Evolutionary conservation across 2,888 invertebrate species (phyloP).

Genomic region (Pheosia gnoma): DNA sequence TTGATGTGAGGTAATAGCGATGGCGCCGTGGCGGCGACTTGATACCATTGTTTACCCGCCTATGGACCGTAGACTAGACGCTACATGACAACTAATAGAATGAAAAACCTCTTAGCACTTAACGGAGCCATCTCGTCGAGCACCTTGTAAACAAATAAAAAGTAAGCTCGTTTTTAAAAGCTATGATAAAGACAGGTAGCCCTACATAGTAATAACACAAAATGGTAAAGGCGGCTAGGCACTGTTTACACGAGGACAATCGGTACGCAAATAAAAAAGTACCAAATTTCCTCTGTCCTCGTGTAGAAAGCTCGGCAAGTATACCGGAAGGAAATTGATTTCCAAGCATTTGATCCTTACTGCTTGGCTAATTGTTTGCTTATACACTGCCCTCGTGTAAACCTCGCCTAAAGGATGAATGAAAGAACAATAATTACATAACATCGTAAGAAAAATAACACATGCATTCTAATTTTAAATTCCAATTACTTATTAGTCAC

Average conservation of each 20-base stretch:
- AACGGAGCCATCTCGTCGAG: constrained; percentile 11
- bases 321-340: no score
- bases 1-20: constrained; percentile 61
- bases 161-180: constrained; percentile 2
- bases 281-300: neutral
- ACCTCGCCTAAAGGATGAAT: neutral
- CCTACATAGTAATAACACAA: neutral
- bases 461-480: constrained; percentile 49
- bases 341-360: no score
- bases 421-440: constrained; percentile 8
- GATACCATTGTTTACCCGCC: constrained; percentile 55
- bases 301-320: no score
- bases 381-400: no score
- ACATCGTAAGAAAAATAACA: constrained; percentile 29
- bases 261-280: neutral
- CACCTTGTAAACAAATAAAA: constrained; percentile 14
- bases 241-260: no score
- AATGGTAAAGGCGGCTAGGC: neutral
- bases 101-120: constrained; percentile 47
- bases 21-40: constrained; percentile 64
- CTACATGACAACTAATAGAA: constrained; percentile 37
- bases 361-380: no score
- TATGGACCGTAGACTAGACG: constrained; percentile 27
- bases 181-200: constrained; percentile 4
- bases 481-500: constrained; percentile 59